Percentiles rank a stretch among this genome's conserved stretches.
phyloP scores from a whole-genome alignment of 2,797 vertebrate genomes.

The Fringilla coelebs region DNA sequence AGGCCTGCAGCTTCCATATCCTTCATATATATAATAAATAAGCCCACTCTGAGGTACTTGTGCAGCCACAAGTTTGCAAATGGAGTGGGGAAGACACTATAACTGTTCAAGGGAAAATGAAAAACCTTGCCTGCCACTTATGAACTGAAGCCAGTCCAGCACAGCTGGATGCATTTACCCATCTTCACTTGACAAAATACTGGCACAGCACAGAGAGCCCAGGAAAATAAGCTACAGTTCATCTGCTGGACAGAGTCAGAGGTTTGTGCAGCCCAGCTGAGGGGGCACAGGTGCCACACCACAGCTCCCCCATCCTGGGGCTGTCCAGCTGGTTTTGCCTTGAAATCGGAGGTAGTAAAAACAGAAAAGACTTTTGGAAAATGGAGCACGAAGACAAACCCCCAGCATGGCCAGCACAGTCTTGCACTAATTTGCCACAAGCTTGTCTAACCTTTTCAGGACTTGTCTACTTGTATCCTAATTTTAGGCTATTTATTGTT shows the following conservation, averaged over 20 bases:
- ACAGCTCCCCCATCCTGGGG: background rate
- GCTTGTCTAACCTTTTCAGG: slow-evolving; percentile 44
- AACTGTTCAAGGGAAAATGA: background rate
- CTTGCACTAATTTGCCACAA: background rate
- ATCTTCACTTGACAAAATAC: background rate
- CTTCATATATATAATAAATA: background rate
- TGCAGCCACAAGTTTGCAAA: background rate
- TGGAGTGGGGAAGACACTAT: background rate
- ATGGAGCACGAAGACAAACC: background rate
- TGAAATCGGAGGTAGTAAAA: background rate
- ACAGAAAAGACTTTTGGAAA: background rate
- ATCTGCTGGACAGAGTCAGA: background rate
- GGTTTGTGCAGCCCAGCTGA: background rate
- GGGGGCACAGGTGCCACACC: background rate
- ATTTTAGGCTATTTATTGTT: slow-evolving; percentile 52
- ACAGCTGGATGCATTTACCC: background rate
- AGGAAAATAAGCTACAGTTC: background rate
- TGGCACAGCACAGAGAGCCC: background rate
- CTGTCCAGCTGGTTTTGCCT: background rate
- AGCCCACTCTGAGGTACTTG: background rate
- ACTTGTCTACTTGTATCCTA: background rate
- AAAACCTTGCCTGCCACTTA: background rate
- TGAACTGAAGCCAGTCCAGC: background rate
- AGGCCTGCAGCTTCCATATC: background rate
- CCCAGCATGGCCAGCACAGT: background rate